Conservation (phyloP, 2,888 invertebrate genomes). For the Thymelicus lineola region DNA sequence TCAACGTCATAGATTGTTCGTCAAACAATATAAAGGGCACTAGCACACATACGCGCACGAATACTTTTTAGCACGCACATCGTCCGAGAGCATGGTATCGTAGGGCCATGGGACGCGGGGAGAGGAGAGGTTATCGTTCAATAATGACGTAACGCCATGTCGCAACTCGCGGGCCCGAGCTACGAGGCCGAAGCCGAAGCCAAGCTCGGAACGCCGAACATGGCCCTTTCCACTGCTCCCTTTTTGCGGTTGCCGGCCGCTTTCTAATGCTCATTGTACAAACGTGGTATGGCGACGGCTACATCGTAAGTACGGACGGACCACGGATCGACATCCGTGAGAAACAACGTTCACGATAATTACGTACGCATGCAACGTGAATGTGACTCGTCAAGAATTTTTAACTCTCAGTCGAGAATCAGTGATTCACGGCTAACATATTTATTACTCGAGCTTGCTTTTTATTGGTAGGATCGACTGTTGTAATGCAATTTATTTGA, state of each 20-base stretch:
- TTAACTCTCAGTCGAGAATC: constrained; percentile 29
- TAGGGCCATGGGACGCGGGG: constrained; percentile 49
- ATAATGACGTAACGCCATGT: constrained; percentile 78
- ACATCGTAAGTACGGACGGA: constrained; percentile 57
- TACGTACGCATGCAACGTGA: constrained; percentile 51
- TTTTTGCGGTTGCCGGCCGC: constrained; percentile 80
- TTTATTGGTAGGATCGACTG: not conserved
- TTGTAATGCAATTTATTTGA: not conserved
- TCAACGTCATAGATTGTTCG: constrained; percentile 66
- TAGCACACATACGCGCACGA: constrained; percentile 58
- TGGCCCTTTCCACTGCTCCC: constrained; percentile 78
- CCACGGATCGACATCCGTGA: constrained; percentile 72
- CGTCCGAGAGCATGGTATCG: constrained; percentile 21
- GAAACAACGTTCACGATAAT: constrained; percentile 62
- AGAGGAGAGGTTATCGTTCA: constrained; percentile 63
- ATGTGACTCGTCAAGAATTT: constrained; percentile 34
- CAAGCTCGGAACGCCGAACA: constrained; percentile 43
- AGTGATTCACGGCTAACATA: constrained; percentile 23
- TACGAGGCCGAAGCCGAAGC: constrained; percentile 37
- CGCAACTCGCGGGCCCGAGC: constrained; percentile 57
- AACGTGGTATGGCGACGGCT: constrained; percentile 58
- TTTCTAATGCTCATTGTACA: constrained; percentile 82
- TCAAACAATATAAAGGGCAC: constrained; percentile 67
- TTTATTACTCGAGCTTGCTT: constrained; percentile 15
- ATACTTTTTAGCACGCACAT: constrained; percentile 38